Conservation (phyloP, 2,113 vertebrate genomes). For the Falco punctatus region DNA sequence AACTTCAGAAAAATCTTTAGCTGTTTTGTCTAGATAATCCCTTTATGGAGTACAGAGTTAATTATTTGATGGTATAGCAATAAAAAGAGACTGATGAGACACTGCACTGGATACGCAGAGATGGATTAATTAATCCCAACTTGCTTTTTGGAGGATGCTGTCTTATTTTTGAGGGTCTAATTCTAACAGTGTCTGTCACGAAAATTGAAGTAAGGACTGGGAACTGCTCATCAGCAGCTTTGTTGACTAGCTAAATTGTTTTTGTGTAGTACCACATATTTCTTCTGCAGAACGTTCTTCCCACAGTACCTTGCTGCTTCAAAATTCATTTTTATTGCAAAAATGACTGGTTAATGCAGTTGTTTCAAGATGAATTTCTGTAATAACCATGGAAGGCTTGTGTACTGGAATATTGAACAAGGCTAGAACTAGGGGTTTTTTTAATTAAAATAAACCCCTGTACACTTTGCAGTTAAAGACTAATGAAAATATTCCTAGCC, state of each 20-base stretch:
- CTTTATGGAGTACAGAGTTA: not conserved
- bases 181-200: constrained; percentile 29
- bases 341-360: not conserved
- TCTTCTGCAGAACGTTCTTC: constrained; percentile 12
- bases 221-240: constrained; percentile 4
- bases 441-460: not conserved
- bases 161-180: constrained; percentile 22
- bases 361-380: not conserved
- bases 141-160: not conserved
- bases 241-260: constrained; percentile 28
- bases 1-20: not conserved
- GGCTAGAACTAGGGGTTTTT: not conserved
- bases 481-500: not conserved
- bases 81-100: not conserved
- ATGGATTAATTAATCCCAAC: constrained; percentile 12
- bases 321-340: not conserved
- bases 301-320: not conserved
- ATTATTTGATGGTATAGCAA: not conserved
- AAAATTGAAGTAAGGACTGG: not conserved
- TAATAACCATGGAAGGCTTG: not conserved
- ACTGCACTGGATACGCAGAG: not conserved
- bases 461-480: not conserved
- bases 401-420: not conserved
- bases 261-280: not conserved
- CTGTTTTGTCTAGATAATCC: constrained; percentile 8